Conservation (phyloP, 2,113 vertebrate species). For the Alethe castanea region DNA sequence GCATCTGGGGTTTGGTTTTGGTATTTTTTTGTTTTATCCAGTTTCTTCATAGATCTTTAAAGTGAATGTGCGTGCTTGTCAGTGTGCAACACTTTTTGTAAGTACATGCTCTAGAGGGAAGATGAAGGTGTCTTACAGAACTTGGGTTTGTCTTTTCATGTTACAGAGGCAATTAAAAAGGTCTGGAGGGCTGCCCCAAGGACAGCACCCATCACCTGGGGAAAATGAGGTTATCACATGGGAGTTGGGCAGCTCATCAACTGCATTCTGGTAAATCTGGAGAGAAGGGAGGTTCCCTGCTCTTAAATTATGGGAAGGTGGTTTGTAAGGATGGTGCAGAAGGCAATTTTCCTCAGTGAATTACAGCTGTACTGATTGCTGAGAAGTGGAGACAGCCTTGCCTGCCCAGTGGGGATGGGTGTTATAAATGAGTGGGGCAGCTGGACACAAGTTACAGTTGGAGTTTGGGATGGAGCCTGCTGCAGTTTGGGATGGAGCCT, state of each 20-base stretch:
- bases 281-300: not conserved
- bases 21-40: not conserved
- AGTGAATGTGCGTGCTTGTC: rapidly evolving
- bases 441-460: too few species aligned
- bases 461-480: too few species aligned
- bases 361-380: too few species aligned
- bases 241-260: not conserved
- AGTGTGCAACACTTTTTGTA: not conserved
- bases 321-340: too few species aligned
- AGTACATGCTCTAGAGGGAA: not conserved
- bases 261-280: not conserved
- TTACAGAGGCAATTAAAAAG: not conserved
- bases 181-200: not conserved
- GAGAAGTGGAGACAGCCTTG: too few species aligned
- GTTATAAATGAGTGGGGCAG: too few species aligned
- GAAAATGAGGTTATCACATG: not conserved
- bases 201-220: not conserved
- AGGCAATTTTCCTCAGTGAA: too few species aligned
- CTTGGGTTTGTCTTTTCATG: not conserved
- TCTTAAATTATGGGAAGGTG: not conserved
- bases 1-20: not conserved
- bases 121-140: not conserved
- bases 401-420: too few species aligned
- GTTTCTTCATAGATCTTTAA: not conserved
- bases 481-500: too few species aligned